Conservation (phyloP, 1,140 invertebrate genomes). For the Aradophagus sp. region DNA sequence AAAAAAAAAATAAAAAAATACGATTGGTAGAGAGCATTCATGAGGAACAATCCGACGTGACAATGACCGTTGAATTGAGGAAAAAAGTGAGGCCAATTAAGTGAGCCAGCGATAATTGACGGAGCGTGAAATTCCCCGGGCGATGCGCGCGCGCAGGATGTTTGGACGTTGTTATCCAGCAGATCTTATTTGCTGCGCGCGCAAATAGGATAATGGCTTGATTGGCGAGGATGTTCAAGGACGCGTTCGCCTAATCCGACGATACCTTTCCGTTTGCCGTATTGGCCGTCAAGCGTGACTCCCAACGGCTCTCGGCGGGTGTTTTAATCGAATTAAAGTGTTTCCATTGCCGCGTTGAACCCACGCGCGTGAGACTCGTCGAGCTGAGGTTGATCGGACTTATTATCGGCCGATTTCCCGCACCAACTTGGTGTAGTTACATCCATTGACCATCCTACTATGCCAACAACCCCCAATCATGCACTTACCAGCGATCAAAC, state of each 20-base stretch:
- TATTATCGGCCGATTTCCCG: conserved; percentile 37
- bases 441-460: conserved; percentile 62
- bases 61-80: no score
- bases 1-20: no score
- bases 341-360: conserved; percentile 56
- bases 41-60: no score
- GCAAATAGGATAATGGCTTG: conserved; percentile 57
- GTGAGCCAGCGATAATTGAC: conserved; percentile 33
- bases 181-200: conserved; percentile 53
- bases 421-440: conserved; percentile 51
- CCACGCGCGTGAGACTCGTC: conserved; percentile 38
- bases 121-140: conserved; percentile 48
- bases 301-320: conserved; percentile 33
- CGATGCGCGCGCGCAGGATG: conserved; percentile 9
- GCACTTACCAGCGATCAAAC: conserved; percentile 61
- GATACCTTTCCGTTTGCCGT: conserved; percentile 23
- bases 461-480: conserved; percentile 64
- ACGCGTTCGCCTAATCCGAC: conserved; percentile 43
- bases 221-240: conserved; percentile 59
- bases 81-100: no score
- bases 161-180: conserved; percentile 38
- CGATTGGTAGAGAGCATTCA: no score
- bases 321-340: conserved; percentile 63
- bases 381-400: conserved; percentile 57
- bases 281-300: conserved; percentile 46